A percentile compares a stretch with the other conserved stretches of the same genome.
These are phyloP conservation scores for Mythimna impura DNA, from an alignment of 2,888 invertebrate genomes.

Conservation along the genomic window DNA sequence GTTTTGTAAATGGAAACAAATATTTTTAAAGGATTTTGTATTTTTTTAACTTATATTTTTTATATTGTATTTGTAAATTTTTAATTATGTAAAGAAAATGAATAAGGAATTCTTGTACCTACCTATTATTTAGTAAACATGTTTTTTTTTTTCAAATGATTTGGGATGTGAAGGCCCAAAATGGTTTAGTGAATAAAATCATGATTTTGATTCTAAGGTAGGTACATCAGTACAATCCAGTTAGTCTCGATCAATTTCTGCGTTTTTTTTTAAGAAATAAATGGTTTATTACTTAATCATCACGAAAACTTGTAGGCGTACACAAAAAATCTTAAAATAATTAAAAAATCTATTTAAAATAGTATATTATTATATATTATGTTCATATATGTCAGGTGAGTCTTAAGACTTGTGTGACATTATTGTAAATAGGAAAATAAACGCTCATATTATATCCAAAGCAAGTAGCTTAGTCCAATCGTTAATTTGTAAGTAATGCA, in stretches of 20 bases:
- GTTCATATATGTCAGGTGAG: neutral
- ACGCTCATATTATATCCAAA: neutral
- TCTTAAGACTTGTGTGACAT: neutral
- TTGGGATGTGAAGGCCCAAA: neutral
- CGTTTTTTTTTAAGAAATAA: neutral
- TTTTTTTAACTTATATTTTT: neutral
- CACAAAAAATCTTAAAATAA: no score
- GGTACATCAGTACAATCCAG: neutral
- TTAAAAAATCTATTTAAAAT: no score
- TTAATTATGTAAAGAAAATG: neutral
- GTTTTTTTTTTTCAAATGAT: neutral
- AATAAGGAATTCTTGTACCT: neutral
- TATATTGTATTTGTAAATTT: neutral
- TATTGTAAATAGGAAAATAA: slow-evolving; percentile 19
- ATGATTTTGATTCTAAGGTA: neutral
- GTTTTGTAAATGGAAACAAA: slow-evolving; percentile 19
- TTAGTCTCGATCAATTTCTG: neutral
- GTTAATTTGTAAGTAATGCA: no score
- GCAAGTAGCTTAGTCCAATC: neutral
- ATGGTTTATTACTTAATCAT: neutral
- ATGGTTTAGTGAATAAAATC: neutral
- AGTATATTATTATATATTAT: neutral
- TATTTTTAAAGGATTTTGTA: slow-evolving; percentile 12
- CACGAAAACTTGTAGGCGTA: neutral
- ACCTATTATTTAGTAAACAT: neutral